These are phyloP conservation scores for Trichonephila clavipes DNA, from an alignment of 1,140 invertebrate genomes.

Conservation along the genomic window DNA sequence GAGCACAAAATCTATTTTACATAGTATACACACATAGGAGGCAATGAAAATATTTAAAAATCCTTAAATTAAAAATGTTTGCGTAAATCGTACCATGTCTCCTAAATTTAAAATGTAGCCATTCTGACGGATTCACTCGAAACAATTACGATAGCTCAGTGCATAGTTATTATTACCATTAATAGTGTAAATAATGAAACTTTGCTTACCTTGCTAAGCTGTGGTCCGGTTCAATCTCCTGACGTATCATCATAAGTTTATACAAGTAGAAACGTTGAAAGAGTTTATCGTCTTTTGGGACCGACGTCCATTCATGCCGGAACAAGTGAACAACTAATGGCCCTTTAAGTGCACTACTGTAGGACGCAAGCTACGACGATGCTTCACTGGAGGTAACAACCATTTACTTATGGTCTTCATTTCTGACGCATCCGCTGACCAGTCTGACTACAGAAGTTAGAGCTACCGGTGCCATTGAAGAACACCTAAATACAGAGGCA, in stretches of 20 bases:
- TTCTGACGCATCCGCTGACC: slow-evolving; percentile 2
- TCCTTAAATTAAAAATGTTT: too few species aligned
- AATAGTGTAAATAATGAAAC: not conserved
- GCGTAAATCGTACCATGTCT: too few species aligned
- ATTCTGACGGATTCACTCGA: too few species aligned
- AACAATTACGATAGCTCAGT: too few species aligned
- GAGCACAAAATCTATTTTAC: too few species aligned
- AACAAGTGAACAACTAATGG: slow-evolving; percentile 26
- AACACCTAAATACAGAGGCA: slow-evolving; percentile 55
- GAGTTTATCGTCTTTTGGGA: slow-evolving; percentile 46
- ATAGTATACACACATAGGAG: too few species aligned
- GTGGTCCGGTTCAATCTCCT: slow-evolving; percentile 38
- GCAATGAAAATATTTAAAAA: too few species aligned
- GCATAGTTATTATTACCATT: not conserved
- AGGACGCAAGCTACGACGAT: slow-evolving; percentile 71
- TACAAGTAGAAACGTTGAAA: slow-evolving; percentile 25
- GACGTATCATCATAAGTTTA: slow-evolving; percentile 51
- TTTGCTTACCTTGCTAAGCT: slow-evolving; percentile 62
- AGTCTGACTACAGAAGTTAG: not conserved
- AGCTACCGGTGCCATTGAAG: slow-evolving; percentile 72
- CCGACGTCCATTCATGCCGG: slow-evolving; percentile 59
- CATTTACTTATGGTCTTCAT: slow-evolving; percentile 71
- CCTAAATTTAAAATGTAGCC: too few species aligned
- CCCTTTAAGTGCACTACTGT: slow-evolving; percentile 65
- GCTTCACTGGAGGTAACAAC: slow-evolving; percentile 71